These are phyloP conservation scores for Arnoldichthys spilopterus DNA, from an alignment of 2,797 vertebrate species.

Conservation along the genomic window DNA sequence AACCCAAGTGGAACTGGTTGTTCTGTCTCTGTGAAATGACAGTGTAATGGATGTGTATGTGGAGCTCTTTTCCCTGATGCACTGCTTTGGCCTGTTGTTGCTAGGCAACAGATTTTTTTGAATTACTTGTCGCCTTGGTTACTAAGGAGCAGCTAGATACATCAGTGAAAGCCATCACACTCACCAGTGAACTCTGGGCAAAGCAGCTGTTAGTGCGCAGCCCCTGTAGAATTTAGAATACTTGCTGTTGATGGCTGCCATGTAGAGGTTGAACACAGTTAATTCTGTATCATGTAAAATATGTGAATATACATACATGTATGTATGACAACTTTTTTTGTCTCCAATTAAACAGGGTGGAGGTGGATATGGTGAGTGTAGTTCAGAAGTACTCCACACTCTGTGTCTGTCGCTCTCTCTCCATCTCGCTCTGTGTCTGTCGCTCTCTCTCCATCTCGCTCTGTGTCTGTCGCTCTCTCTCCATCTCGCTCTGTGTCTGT, in stretches of 20 bases:
- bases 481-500: no score
- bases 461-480: no score
- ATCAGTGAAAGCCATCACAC: slow-evolving; percentile 74
- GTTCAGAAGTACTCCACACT: slow-evolving; percentile 39
- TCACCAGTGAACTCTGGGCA: slow-evolving; percentile 72
- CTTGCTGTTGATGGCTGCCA: neutral
- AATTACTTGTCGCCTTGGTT: slow-evolving; percentile 78
- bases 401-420: slow-evolving; percentile 12
- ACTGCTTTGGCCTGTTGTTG: slow-evolving; percentile 77
- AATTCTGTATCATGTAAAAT: neutral
- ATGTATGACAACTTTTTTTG: no score
- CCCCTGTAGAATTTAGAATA: slow-evolving; percentile 49
- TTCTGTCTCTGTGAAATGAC: slow-evolving; percentile 58
- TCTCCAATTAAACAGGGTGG: slow-evolving; percentile 74
- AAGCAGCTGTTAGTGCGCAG: slow-evolving; percentile 61
- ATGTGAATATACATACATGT: neutral
- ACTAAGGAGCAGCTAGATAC: slow-evolving; percentile 75
- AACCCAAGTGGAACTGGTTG: slow-evolving; percentile 31
- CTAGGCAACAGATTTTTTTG: slow-evolving; percentile 75
- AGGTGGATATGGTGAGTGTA: slow-evolving; percentile 97
- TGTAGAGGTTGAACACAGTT: neutral
- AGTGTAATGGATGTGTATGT: slow-evolving; percentile 60
- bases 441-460: neutral
- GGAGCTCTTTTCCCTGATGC: slow-evolving; percentile 65
- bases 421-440: slow-evolving; percentile 53